phyloP scores from a whole-genome alignment of 2,888 invertebrate species.

The Elmis aenea region DNA sequence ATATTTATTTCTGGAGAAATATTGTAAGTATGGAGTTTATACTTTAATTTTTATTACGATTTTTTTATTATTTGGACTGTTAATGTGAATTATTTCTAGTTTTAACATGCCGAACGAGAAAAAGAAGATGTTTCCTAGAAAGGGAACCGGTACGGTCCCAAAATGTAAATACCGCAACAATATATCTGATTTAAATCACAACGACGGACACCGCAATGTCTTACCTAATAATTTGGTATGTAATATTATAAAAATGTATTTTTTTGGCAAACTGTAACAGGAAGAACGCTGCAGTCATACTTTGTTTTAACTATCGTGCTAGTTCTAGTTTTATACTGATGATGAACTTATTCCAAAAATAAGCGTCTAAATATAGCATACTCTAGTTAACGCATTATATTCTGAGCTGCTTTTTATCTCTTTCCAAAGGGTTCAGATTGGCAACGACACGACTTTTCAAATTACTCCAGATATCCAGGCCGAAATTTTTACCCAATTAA shows the following conservation, averaged over 20 bases:
- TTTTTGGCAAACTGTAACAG: no score
- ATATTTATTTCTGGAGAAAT: no score
- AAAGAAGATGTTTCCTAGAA: constrained; percentile 38
- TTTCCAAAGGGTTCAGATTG: constrained; percentile 33
- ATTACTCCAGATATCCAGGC: constrained; percentile 30
- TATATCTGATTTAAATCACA: constrained; percentile 23
- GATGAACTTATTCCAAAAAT: constrained; percentile 23
- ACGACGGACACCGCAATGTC: constrained; percentile 23
- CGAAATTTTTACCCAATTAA: constrained; percentile 29
- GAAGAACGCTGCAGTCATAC: neutral
- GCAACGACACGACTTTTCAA: constrained; percentile 28
- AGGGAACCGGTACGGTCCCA: constrained; percentile 61
- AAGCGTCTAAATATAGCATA: constrained; percentile 22
- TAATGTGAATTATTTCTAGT: no score
- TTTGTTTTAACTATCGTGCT: constrained; percentile 13
- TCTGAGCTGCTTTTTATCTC: constrained; percentile 8
- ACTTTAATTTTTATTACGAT: no score
- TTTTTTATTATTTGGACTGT: no score
- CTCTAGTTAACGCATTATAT: constrained; percentile 5
- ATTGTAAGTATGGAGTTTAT: no score
- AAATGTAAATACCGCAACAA: constrained; percentile 59
- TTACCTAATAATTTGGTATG: constrained; percentile 43
- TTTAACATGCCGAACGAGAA: constrained; percentile 42
- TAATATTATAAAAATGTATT: constrained; percentile 14
- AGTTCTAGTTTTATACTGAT: no score